phyloP scores from a whole-genome alignment of 2,888 invertebrate species.

The Thymelicus acteon region DNA sequence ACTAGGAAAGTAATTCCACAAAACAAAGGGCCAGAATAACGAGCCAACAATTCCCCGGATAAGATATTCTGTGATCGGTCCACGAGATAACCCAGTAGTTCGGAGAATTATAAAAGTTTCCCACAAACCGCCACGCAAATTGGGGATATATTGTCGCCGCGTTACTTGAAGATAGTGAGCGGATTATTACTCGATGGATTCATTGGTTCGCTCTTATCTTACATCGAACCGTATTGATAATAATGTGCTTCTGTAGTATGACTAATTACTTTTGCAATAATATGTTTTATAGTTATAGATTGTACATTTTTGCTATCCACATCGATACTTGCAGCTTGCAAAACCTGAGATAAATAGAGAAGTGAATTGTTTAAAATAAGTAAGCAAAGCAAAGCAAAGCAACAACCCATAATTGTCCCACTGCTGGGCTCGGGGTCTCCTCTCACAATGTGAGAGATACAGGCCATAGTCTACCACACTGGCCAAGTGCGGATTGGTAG shows the following conservation, averaged over 20 bases:
- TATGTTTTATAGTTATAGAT: too few species aligned
- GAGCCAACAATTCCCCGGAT: conserved; percentile 53
- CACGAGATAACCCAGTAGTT: conserved; percentile 53
- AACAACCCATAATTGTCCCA: too few species aligned
- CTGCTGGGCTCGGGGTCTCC: too few species aligned
- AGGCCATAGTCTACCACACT: too few species aligned
- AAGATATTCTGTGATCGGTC: conserved; percentile 40
- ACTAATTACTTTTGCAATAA: too few species aligned
- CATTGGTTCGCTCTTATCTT: neutral
- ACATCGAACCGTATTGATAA: neutral
- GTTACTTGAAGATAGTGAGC: conserved; percentile 22
- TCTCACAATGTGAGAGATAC: too few species aligned
- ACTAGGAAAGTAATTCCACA: conserved; percentile 70
- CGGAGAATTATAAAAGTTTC: conserved; percentile 50
- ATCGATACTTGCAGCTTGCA: too few species aligned
- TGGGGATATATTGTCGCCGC: conserved; percentile 34
- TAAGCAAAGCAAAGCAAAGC: too few species aligned
- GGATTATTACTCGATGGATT: conserved; percentile 7
- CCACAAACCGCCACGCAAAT: conserved; percentile 29
- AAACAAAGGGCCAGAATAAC: conserved; percentile 69
- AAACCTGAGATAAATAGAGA: too few species aligned
- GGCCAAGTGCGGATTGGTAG: too few species aligned
- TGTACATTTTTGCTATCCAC: too few species aligned
- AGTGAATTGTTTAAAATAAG: too few species aligned
- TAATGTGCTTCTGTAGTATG: neutral